These are phyloP conservation scores for Dynastes grantii DNA, from an alignment of 2,888 invertebrate species.

Conservation along the genomic window DNA sequence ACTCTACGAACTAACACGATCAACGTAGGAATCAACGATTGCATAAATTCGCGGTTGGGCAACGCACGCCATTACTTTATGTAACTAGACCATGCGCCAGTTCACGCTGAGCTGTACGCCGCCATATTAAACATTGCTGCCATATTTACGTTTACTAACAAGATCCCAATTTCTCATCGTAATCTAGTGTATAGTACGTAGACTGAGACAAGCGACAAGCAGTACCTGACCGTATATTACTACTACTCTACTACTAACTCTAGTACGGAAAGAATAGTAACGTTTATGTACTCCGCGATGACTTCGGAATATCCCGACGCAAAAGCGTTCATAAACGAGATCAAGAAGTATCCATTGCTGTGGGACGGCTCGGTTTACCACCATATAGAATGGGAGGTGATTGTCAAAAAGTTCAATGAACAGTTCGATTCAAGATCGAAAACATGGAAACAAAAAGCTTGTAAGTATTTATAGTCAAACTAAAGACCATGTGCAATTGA, in stretches of 20 bases:
- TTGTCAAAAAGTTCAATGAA: background rate
- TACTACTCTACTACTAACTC: no score
- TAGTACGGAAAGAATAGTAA: background rate
- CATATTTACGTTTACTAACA: background rate
- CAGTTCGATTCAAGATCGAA: background rate
- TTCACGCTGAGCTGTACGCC: background rate
- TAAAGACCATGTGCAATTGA: no score
- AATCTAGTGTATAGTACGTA: background rate
- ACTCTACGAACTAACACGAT: background rate
- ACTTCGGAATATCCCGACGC: background rate
- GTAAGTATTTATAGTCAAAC: background rate
- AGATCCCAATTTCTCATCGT: background rate
- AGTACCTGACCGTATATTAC: background rate
- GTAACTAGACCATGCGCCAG: background rate
- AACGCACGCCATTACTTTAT: background rate
- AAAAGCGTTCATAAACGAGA: background rate
- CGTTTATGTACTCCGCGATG: background rate
- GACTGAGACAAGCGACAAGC: background rate
- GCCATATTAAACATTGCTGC: background rate
- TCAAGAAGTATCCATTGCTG: background rate
- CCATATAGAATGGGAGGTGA: background rate
- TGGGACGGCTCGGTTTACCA: background rate
- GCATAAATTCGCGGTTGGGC: background rate
- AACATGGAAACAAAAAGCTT: background rate
- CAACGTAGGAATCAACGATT: background rate